Conservation (phyloP, 92 coral and sea anemone species). For the Metridium senile region DNA sequence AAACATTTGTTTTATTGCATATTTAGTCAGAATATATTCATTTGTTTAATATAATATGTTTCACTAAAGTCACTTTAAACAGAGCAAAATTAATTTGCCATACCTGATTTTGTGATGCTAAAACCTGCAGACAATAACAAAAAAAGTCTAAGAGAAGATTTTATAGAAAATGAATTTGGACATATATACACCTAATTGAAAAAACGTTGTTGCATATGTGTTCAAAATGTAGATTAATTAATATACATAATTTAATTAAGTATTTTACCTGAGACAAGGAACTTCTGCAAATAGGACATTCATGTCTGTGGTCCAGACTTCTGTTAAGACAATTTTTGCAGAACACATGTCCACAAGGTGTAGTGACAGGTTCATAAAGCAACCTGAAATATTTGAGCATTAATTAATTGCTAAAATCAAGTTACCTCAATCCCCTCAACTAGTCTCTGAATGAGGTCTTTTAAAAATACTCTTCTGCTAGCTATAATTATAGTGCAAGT, state of each 20-base stretch:
- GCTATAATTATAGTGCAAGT: too few species aligned
- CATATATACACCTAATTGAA: too few species aligned
- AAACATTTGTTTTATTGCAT: background rate
- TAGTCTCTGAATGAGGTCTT: too few species aligned
- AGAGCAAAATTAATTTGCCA: too few species aligned
- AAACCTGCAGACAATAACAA: conserved; percentile 48
- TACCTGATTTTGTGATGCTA: conserved; percentile 84
- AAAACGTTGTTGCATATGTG: background rate
- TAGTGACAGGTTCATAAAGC: conserved; percentile 87
- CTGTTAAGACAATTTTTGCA: conserved; percentile 89
- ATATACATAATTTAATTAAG: too few species aligned
- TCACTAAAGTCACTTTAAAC: too few species aligned
- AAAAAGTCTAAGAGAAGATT: background rate
- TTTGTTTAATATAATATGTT: too few species aligned
- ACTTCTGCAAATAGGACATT: conserved; percentile 84
- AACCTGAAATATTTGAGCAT: conserved; percentile 49
- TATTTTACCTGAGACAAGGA: conserved; percentile 76
- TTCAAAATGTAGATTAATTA: too few species aligned
- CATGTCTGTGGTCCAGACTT: conserved; percentile 89
- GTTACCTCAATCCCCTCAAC: too few species aligned
- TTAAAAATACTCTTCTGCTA: too few species aligned
- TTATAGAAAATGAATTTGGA: too few species aligned
- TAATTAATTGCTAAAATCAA: too few species aligned
- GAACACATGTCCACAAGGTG: conserved; percentile 97
- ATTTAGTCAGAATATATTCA: background rate